Percentiles rank a stretch among this genome's conserved stretches.
phyloP scores from a whole-genome alignment of 53 echinoderm and acorn worm species.

The Henricia sp. region DNA sequence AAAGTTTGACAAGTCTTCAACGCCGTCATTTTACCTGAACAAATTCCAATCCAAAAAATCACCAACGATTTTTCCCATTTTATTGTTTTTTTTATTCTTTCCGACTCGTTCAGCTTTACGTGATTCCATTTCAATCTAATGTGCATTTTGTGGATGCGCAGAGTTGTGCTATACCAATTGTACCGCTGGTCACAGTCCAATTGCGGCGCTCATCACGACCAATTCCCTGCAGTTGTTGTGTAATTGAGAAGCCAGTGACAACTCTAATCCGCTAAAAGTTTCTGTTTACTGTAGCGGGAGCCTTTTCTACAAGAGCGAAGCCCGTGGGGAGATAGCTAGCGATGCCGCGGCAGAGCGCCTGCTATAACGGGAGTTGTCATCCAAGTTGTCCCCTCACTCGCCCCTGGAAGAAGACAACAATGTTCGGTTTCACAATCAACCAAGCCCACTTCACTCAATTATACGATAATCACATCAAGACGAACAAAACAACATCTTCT shows the following conservation, averaged over 20 bases:
- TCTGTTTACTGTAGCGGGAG: not conserved
- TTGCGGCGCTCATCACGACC: not conserved
- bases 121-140: no score
- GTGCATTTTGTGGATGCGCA: slow-evolving; percentile 5
- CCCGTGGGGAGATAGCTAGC: slow-evolving; percentile 19
- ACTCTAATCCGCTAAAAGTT: slow-evolving; percentile 27
- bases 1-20: no score
- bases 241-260: slow-evolving; percentile 22
- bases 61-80: no score
- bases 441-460: slow-evolving; percentile 59
- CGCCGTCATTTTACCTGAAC: no score
- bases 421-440: not conserved
- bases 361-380: slow-evolving; percentile 56
- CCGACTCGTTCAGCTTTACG: no score
- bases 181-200: slow-evolving; percentile 7
- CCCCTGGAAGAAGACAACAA: not conserved
- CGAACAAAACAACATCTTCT: slow-evolving; percentile 50
- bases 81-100: no score
- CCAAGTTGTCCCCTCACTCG: slow-evolving; percentile 37
- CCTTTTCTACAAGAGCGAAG: not conserved
- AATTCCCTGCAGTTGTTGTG: slow-evolving; percentile 38
- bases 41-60: no score
- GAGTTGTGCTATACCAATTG: slow-evolving; percentile 3
- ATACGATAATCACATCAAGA: slow-evolving; percentile 54
- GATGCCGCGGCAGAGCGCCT: slow-evolving; percentile 21